Percentiles rank a stretch among this genome's conserved stretches.
phyloP scores from a whole-genome alignment of 1,140 invertebrate species.

The Drosophila equinoxialis region DNA sequence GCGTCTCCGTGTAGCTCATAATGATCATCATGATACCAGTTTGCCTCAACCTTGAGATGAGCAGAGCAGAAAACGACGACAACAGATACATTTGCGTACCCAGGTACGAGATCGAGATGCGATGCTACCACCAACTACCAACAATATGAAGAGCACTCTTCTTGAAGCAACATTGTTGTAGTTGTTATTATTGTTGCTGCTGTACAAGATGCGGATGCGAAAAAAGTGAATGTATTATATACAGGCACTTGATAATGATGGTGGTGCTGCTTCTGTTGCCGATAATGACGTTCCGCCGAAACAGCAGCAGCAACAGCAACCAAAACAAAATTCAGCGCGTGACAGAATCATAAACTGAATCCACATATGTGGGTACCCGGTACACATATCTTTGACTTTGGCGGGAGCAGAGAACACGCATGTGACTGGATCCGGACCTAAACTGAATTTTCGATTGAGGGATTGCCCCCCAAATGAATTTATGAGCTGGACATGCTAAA shows the following conservation, averaged over 20 bases:
- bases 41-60: constrained; percentile 75
- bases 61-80: constrained; percentile 34
- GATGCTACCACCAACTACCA: constrained; percentile 37
- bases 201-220: constrained; percentile 70
- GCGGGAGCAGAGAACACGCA: constrained; percentile 15
- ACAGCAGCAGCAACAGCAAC: constrained; percentile 20
- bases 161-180: constrained; percentile 47
- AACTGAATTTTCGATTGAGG: constrained; percentile 34
- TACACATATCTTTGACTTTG: not conserved
- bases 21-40: constrained; percentile 69
- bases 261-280: not conserved
- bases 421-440: constrained; percentile 63
- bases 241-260: constrained; percentile 49
- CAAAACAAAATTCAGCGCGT: constrained; percentile 47
- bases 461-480: not conserved
- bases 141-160: constrained; percentile 66
- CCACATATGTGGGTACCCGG: not conserved
- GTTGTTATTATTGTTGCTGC: constrained; percentile 35
- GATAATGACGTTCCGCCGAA: constrained; percentile 64
- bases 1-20: not conserved
- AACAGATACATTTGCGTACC: constrained; percentile 69
- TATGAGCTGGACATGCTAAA: not conserved
- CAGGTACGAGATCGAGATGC: constrained; percentile 42
- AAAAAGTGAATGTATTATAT: constrained; percentile 74
- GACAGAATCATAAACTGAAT: constrained; percentile 71